Conservation (phyloP, 2,113 vertebrate genomes). For the Rana temporaria region DNA sequence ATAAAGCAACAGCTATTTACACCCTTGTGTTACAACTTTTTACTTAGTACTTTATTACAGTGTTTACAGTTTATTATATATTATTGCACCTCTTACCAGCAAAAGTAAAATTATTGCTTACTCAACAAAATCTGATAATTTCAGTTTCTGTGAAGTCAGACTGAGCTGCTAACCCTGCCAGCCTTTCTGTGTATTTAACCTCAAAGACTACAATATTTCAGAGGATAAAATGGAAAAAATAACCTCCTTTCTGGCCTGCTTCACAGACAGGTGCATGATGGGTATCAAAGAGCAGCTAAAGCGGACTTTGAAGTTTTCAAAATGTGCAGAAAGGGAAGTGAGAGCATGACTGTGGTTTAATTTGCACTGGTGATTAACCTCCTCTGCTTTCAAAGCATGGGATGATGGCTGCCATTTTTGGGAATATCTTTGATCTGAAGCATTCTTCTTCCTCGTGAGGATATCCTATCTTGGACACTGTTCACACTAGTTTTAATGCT, state of each 20-base stretch:
- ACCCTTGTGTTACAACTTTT: no score
- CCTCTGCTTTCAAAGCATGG: conserved; percentile 10
- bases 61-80: no score
- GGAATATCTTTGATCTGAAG: conserved; percentile 45
- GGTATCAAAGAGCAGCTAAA: conserved; percentile 31
- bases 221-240: conserved; percentile 30
- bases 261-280: conserved; percentile 28
- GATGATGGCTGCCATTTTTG: conserved; percentile 38
- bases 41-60: no score
- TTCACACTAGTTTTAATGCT: conserved; percentile 18
- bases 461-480: neutral
- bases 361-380: conserved; percentile 47
- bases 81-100: no score
- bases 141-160: neutral
- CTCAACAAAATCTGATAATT: no score
- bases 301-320: conserved; percentile 38
- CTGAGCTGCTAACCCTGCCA: neutral
- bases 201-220: conserved; percentile 26
- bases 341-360: conserved; percentile 49
- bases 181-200: conserved; percentile 15
- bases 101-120: no score
- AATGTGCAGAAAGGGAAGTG: conserved; percentile 48
- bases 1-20: no score
- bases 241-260: neutral
- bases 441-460: conserved; percentile 5